A percentile compares a stretch with the other conserved stretches of the same genome.
Conservation (phyloP, 2,797 vertebrate genomes). For the Mus minutoides region DNA sequence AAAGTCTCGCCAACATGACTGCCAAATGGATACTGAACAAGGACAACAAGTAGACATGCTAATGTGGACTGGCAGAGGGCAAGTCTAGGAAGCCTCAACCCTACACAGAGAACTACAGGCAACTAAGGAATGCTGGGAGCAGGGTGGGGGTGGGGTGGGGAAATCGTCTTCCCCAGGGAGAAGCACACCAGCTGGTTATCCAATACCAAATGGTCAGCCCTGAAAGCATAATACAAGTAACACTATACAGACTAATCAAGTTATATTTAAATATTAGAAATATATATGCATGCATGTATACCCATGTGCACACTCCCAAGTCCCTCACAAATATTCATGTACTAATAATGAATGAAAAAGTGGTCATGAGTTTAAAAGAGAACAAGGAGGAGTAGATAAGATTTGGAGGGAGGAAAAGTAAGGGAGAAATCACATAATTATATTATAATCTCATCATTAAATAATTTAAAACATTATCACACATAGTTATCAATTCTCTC, state of each 20-base stretch:
- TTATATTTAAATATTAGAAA: not conserved
- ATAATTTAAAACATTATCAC: slow-evolving; percentile 1
- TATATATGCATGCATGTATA: not conserved
- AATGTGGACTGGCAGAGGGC: not conserved
- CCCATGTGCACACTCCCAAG: not conserved
- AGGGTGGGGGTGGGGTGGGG: too few species aligned
- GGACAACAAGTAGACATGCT: not conserved
- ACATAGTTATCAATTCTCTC: not conserved
- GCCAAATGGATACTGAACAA: too few species aligned
- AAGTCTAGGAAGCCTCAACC: not conserved
- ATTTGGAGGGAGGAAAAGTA: not conserved
- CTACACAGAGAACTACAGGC: not conserved
- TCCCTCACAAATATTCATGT: not conserved
- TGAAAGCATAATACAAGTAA: not conserved
- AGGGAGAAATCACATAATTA: not conserved
- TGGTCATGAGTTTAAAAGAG: not conserved
- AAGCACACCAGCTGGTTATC: not conserved
- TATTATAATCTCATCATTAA: not conserved
- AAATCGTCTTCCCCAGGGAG: not conserved
- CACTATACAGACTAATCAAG: not conserved
- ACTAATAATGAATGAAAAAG: not conserved
- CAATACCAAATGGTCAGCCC: not conserved
- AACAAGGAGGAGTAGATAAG: not conserved
- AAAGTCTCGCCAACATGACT: not conserved
- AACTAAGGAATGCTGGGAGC: not conserved